Base-by-base conservation (phyloP, 92 coral and sea anemone species). In the Heteractis magnifica region DNA sequence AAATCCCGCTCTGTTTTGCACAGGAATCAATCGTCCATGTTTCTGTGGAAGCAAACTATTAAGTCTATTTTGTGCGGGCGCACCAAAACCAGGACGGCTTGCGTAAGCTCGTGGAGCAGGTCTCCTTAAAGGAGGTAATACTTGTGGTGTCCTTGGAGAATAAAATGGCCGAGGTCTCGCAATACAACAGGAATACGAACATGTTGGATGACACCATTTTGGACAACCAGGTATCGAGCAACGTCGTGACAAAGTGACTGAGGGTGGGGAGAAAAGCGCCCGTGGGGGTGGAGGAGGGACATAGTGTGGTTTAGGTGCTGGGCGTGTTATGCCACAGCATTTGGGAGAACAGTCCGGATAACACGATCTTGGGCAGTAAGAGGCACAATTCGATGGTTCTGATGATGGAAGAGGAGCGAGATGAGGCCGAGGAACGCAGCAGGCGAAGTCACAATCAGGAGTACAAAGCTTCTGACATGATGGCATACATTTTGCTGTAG, bases 361-460 rank as follows among this genome's bases (percentile, higher is more conserved):
- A 14, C 84, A 81, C 44, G 77, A 20, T 52, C 18, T 41, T 49
- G 84, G 84, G 23, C 84, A 81, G 77, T 81, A 68, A 81, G 84
- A 15, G 4, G 84, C 75, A 16, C 84, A 81, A 18, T 68, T 68
- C 9, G 48, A 26, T 56, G 70, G 51, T 41, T 72, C 49, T 41
- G 84, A 48, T 13, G 73, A 51, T 65, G 75, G 49, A 4, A 52
- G 34, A 4, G 77, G 55, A 19, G 77, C 26, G 4, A 58, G 49
- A 8, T 18, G 77, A 10, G 64, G 55, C 20, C 15, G 48, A 12
- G 84, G 85, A 6, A 85, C 19, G 81, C 88, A 85, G 53, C 88
- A 85, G 4, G 74, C 65, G 59, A 85, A 85, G 53, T 85, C 88
- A 56, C 88, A 85, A 20, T 85, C 88, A 3, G 83, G 83, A 51